Evolutionary conservation across 1,140 invertebrate species (phyloP), one percentile per base, ranked within the genome.

Genomic region (Araneus ventricosus): DNA sequence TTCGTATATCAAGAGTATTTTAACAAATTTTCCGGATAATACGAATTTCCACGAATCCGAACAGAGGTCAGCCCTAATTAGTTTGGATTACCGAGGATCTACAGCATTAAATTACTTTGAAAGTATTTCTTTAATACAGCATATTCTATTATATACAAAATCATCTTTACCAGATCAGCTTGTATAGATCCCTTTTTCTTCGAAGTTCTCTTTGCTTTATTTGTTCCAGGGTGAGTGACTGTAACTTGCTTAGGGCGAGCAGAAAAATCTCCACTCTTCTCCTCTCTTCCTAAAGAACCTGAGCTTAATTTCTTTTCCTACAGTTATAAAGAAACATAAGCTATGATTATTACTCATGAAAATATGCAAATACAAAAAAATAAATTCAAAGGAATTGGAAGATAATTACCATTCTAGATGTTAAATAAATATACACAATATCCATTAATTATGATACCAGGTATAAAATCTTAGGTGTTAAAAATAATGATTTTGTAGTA

Each of bases 221-320:
- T 98, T 1, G 98, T 98, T 95, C 99, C 98, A 4, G 98, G 98
- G 95, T 98, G 98, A 95, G 98, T 98, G 0, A 99, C 98, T 20
- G 97, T 99, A 4, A 99, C 99, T 85, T 98, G 97, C 95, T 99
- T 99, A 52, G 97, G 97, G 93, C 97, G 96, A 39, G 97, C 96
- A 24, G 75, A 96, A 52, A 52, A 52, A 94, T 97, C 97, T 80
- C 95, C 94, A 86, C 96, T 95, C 45, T 52, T 52, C 45, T 52
- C 45, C 10, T 52, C 45, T 52, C 45, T 52, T 63, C 96, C 96
- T 86, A 98, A 95, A 4, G 97, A 97, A 22, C 97, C 97, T 61
- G 97, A 96, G n/a, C 97, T 98, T 85, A 97, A 95, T 95, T 98
- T 98, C 95, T 98, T 98, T 94, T 98, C 97, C 95, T 98, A 97